phyloP scores from a whole-genome alignment of 2,113 vertebrate species.

The Redunca redunca region DNA sequence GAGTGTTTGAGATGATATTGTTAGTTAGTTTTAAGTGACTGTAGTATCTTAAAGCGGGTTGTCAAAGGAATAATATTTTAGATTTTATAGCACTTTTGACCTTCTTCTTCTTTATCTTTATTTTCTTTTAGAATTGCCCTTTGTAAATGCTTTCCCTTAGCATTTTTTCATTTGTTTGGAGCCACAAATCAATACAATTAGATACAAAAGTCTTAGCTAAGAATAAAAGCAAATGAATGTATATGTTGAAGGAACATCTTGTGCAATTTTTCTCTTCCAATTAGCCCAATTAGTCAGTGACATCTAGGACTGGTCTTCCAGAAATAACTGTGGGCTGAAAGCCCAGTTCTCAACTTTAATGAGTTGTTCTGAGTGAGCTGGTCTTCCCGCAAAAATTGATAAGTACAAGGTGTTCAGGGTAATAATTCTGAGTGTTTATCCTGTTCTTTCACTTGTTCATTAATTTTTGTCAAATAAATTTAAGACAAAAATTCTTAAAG shows the following conservation, averaged over 20 bases:
- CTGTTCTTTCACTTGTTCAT: conserved; percentile 11
- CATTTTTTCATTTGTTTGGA: conserved; percentile 46
- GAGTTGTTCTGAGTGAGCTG: conserved; percentile 42
- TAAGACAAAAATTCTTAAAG: conserved; percentile 5
- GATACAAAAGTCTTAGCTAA: conserved; percentile 64
- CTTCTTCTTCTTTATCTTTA: conserved; percentile 14
- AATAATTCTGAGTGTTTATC: conserved; percentile 60
- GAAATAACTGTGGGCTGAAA: conserved; percentile 68
- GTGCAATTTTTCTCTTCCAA: conserved; percentile 54
- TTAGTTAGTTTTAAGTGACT: conserved; percentile 35
- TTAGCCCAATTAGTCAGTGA: conserved; percentile 69
- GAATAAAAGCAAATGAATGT: conserved; percentile 75
- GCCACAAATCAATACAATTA: conserved; percentile 68
- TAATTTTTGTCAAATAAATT: conserved; percentile 30
- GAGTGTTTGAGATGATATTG: background rate
- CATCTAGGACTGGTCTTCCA: conserved; percentile 61
- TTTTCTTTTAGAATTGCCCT: conserved; percentile 46
- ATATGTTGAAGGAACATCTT: conserved; percentile 56
- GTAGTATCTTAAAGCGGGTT: background rate
- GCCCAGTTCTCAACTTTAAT: conserved; percentile 69
- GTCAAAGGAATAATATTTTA: conserved; percentile 22
- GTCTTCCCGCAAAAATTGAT: background rate
- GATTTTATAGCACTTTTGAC: conserved; percentile 34
- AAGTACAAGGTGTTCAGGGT: conserved; percentile 21
- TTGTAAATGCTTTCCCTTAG: conserved; percentile 18